These are phyloP conservation scores for Pseudorectes ferrugineus DNA, from an alignment of 2,113 vertebrate genomes.

Conservation along the genomic window DNA sequence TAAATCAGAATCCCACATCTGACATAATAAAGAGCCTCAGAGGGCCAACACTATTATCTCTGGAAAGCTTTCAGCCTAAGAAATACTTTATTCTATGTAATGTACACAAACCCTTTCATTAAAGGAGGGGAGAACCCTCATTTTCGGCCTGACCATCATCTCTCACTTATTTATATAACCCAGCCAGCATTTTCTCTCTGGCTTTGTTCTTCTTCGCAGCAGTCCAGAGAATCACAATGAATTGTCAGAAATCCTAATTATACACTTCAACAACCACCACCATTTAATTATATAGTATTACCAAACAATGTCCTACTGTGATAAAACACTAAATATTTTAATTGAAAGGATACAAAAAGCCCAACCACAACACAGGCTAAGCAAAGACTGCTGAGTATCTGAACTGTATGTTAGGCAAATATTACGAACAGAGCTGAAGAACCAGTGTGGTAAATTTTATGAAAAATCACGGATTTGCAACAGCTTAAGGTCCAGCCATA, in stretches of 20 bases:
- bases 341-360: constrained; percentile 52
- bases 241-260: constrained; percentile 56
- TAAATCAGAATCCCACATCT: constrained; percentile 52
- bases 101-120: constrained; percentile 67
- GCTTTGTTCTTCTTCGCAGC: constrained; percentile 51
- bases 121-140: constrained; percentile 17
- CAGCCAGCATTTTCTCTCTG: constrained; percentile 31
- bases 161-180: constrained; percentile 53
- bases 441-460: not conserved
- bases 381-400: not conserved
- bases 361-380: constrained; percentile 2
- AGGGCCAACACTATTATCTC: constrained; percentile 61
- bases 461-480: not conserved
- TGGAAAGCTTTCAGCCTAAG: constrained; percentile 58
- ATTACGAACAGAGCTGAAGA: not conserved
- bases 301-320: constrained; percentile 57
- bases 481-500: not conserved
- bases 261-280: constrained; percentile 48
- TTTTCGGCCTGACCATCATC: constrained; percentile 41
- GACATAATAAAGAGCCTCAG: constrained; percentile 55
- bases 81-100: constrained; percentile 60
- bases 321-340: constrained; percentile 60
- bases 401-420: not conserved
- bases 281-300: constrained; percentile 58
- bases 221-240: constrained; percentile 51